These are phyloP conservation scores for Mantis religiosa DNA, from an alignment of 2,888 invertebrate species.

Conservation along the genomic window DNA sequence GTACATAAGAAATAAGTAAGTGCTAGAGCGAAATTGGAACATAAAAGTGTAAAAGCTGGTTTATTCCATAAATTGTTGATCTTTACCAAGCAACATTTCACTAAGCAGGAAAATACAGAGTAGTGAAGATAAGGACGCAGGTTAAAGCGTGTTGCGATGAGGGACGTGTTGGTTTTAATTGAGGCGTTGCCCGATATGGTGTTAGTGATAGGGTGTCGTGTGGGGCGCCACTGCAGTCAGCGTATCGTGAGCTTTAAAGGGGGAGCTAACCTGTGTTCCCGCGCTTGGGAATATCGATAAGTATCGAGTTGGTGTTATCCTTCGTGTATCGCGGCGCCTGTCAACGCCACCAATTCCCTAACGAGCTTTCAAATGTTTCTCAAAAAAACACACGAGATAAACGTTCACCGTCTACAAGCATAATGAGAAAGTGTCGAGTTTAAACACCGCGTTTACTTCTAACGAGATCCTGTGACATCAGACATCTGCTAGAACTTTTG, in stretches of 20 bases:
- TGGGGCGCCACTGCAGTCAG: background rate
- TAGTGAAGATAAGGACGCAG: background rate
- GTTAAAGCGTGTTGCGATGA: background rate
- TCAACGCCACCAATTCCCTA: background rate
- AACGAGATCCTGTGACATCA: no score
- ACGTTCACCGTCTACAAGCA: background rate
- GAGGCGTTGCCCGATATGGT: background rate
- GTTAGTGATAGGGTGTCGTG: background rate
- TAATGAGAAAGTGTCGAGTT: background rate
- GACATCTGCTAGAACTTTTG: no score
- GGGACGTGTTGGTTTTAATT: background rate
- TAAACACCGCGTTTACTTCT: background rate
- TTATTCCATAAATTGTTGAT: no score
- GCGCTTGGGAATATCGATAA: background rate
- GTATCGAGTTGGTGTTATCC: background rate
- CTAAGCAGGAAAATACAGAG: no score
- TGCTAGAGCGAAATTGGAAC: no score
- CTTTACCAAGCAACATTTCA: no score
- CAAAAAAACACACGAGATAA: background rate
- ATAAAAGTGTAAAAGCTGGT: no score
- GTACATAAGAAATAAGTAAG: no score
- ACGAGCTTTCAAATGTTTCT: background rate
- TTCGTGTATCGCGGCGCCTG: background rate
- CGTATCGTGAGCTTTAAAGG: background rate
- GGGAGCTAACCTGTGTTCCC: background rate